Base-by-base conservation (phyloP, 2,113 vertebrate species). In the Haemorhous mexicanus region DNA sequence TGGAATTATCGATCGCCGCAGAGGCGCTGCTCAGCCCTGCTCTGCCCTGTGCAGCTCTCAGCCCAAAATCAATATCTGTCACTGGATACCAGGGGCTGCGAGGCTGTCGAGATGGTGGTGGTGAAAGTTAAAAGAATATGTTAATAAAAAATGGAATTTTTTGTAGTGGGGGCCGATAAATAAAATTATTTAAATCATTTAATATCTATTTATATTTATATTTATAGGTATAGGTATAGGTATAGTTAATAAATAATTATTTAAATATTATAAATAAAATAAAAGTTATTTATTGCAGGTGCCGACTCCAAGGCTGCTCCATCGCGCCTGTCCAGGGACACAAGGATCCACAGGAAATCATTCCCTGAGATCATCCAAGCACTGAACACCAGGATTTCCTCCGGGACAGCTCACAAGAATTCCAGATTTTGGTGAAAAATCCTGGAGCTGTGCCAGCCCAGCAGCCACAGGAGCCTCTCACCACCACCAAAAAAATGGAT, bases 391-490 rank as follows among this genome's bases (percentile, higher is more conserved):
- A 3, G 22, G 47, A n/a, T 43, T 66, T 72, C 43, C 46, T 43
- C 7, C 0, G 0, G 7, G 21, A 33, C 5, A 33, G 8, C 4
- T 37, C 24, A 10, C 3, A 41, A 2, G 20, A 10, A 28, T 55
- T 39, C 11, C 32, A 27, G 30, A 24, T 43, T 39, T 21, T 26
- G 20, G 19, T 3, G 8, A 10, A 68, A 50, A 50, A n/a, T 5
- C 4, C 10, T 4, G 4, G 24, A 59, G 35, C 30, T 0, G 0
- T 3, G 4, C 21, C 50, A 27, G 78, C n/a, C n/a, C 22, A 30
- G n/a, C 44, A 44, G 32, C 37, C 16, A 2, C 10, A 3, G 7
- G 18, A 11, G 17, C 16, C 0, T 0, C 28, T 59, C 70, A 7
- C 3, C 23, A 3, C 18, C 39, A 6, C 20, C 16, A n/a, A 59